phyloP scores from a whole-genome alignment of 2,888 invertebrate species.

The Drosophila multiciliata region DNA sequence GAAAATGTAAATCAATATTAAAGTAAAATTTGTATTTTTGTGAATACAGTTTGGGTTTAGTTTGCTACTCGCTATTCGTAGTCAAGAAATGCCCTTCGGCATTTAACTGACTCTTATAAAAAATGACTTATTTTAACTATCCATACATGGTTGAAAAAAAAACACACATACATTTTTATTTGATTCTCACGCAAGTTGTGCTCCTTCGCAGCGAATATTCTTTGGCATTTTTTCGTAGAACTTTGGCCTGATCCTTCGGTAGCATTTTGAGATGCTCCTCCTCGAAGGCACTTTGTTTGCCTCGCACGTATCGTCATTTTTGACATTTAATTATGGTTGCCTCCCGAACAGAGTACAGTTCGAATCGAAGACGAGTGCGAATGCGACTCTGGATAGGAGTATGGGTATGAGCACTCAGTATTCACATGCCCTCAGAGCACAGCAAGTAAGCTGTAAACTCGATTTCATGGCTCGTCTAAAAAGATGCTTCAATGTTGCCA shows the following conservation, averaged over 20 bases:
- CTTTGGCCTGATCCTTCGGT: constrained; percentile 48
- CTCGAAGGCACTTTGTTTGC: constrained; percentile 61
- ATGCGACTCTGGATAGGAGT: not conserved
- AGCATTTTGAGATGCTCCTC: constrained; percentile 25
- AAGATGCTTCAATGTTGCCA: constrained; percentile 56
- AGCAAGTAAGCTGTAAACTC: constrained; percentile 68
- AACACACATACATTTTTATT: constrained; percentile 41
- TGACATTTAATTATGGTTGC: constrained; percentile 83
- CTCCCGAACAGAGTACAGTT: constrained; percentile 33
- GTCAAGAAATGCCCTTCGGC: not conserved
- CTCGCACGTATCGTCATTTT: constrained; percentile 81
- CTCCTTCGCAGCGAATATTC: constrained; percentile 14
- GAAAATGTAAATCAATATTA: not conserved
- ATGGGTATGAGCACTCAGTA: not conserved
- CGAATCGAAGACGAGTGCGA: constrained; percentile 11
- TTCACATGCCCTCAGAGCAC: constrained; percentile 11
- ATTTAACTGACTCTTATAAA: constrained; percentile 1
- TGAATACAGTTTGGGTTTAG: not conserved
- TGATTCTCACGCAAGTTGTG: constrained; percentile 36
- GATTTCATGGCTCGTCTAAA: constrained; percentile 69
- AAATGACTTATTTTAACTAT: constrained; percentile 6
- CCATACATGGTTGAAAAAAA: not conserved
- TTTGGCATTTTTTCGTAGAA: constrained; percentile 42
- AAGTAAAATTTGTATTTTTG: not conserved
- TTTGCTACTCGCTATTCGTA: not conserved